Evolutionary conservation across 2,888 invertebrate genomes (phyloP), one percentile per base, ranked within the genome.

Genomic region (Trichopoda pennipes): DNA sequence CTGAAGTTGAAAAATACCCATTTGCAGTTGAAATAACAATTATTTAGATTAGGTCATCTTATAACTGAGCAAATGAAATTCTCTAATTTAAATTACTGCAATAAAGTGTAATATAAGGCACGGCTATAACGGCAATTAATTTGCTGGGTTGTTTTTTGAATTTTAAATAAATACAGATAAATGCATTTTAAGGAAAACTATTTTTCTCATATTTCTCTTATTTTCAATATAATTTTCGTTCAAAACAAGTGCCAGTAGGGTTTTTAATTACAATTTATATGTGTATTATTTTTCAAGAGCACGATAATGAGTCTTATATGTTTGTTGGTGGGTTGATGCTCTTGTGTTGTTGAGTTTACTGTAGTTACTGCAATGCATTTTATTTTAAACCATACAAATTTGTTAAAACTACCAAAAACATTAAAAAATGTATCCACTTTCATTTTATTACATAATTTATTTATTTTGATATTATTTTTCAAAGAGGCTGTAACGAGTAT

Each of bases 191-290:
- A 58, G 12, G 19, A 49, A 69, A 56, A 56, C 28, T 32, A 69
- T 69, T 69, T 32, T 8, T 32, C 7, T 69, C 19, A 17, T 32
- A 58, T 58, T 70, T 35, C 16, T 49, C 35, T 23, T 51, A 21
- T 53, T 32, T 42, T 23, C 42, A 53, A 61, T 69, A 56, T 49
- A 64, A 63, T 55, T 63, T 70, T 49, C 56, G 38, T 56, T 77
- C 63, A 81, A 38, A 78, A 64, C 63, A 78, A 81, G 44, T 73
- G 74, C 49, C 10, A 35, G 35, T 63, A 63, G 53, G 70, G 80
- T 80, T 80, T 80, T 80, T 70, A 80, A 80, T 80, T 80, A 80
- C 70, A 80, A 64, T 76, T 69, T 69, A 64, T 69, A 23, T 73
- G 44, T n/a, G 51, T 70, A 44, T 75, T 53, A 69, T 38, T 69